phyloP scores from a whole-genome alignment of 2,888 invertebrate genomes.

The Aphodius granarius region DNA sequence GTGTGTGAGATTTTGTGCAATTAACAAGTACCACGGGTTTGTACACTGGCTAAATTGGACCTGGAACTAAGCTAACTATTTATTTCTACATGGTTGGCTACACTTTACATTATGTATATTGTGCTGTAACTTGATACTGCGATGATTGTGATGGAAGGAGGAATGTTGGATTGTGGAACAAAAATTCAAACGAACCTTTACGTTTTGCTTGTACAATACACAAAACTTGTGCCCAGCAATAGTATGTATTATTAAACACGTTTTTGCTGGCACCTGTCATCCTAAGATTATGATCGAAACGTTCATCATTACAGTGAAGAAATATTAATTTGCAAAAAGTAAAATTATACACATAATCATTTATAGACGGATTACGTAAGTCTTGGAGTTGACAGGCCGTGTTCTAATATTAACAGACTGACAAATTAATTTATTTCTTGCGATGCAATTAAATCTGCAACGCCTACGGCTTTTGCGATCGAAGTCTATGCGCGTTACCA shows the following conservation, averaged over 20 bases:
- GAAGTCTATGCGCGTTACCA: background rate
- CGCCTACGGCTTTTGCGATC: background rate
- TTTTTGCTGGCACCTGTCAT: too few relatives aligned
- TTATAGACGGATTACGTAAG: background rate
- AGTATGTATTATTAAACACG: too few relatives aligned
- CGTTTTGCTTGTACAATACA: too few relatives aligned
- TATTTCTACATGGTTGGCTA: background rate
- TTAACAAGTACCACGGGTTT: background rate
- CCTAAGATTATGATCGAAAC: too few relatives aligned
- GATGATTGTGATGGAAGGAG: background rate
- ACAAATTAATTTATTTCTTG: background rate
- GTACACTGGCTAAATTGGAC: background rate
- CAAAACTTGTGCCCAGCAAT: too few relatives aligned
- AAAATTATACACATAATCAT: background rate
- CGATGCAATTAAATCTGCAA: background rate
- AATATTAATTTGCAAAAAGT: background rate
- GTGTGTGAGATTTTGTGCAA: background rate
- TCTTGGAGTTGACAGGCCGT: background rate
- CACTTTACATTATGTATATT: background rate
- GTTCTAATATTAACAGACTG: background rate
- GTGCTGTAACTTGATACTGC: background rate
- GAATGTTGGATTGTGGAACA: background rate
- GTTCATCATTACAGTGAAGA: too few relatives aligned
- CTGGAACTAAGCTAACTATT: background rate
- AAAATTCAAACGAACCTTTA: too few relatives aligned